Percentiles rank a stretch among this genome's conserved stretches.
These are phyloP conservation scores for Chaetorhynchus papuensis DNA, from an alignment of 2,113 vertebrate genomes.

Conservation along the genomic window DNA sequence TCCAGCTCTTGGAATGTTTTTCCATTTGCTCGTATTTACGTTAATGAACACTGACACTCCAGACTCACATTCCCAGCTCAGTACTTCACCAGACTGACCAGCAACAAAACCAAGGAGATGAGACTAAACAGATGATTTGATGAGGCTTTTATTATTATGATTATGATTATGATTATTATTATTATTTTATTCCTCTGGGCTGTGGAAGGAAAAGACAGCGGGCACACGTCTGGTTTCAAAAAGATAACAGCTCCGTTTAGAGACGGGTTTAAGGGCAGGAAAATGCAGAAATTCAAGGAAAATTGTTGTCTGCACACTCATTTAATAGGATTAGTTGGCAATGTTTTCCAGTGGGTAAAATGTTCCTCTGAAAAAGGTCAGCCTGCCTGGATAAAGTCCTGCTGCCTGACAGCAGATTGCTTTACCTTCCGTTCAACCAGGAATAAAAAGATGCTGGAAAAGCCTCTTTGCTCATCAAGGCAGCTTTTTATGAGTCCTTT, in stretches of 20 bases:
- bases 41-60: constrained; percentile 49
- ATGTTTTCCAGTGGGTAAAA: constrained; percentile 37
- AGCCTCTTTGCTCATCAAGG: not conserved
- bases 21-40: constrained; percentile 36
- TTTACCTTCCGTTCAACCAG: not conserved
- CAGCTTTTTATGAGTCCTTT: not conserved
- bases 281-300: not conserved
- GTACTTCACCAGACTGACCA: constrained; percentile 52
- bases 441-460: not conserved
- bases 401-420: not conserved
- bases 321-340: not conserved
- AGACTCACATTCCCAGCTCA: constrained; percentile 51
- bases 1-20: constrained; percentile 54
- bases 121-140: constrained; percentile 54
- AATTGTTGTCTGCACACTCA: constrained; percentile 7
- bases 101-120: constrained; percentile 65
- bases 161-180: not conserved
- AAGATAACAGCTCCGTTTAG: not conserved
- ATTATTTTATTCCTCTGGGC: constrained; percentile 9
- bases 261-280: not conserved
- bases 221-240: not conserved
- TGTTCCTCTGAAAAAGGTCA: constrained; percentile 45
- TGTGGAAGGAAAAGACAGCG: not conserved
- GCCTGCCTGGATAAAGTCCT: not conserved
- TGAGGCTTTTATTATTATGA: not conserved